A percentile compares a stretch with the other conserved stretches of the same genome.
phyloP scores from a whole-genome alignment of 2,888 invertebrate species.

The Corythucha ciliata region DNA sequence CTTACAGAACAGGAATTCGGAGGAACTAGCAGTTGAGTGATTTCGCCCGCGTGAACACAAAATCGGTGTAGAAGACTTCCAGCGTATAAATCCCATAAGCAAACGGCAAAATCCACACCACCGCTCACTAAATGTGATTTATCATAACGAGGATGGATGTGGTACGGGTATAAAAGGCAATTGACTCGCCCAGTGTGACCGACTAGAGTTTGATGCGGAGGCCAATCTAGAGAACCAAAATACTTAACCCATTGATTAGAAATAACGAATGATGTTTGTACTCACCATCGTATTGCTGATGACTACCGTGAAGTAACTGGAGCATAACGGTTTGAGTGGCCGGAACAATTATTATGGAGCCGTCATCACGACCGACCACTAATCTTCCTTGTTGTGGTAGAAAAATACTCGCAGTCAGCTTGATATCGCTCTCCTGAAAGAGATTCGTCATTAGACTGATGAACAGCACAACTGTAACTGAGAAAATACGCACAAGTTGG shows the following conservation, averaged over 20 bases:
- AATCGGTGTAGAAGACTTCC: slow-evolving; percentile 71
- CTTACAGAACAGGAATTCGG: slow-evolving; percentile 80
- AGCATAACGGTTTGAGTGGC: slow-evolving; percentile 92
- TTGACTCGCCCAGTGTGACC: slow-evolving; percentile 93
- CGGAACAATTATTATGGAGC: slow-evolving; percentile 89
- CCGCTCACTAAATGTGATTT: slow-evolving; percentile 85
- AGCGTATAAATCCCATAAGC: slow-evolving; percentile 88
- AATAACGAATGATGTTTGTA: slow-evolving; percentile 14
- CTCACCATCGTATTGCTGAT: slow-evolving; percentile 67
- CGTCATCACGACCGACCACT: slow-evolving; percentile 91
- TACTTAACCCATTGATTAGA: neutral
- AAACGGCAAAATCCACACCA: slow-evolving; percentile 95
- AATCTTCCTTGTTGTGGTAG: slow-evolving; percentile 85
- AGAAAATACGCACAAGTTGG: slow-evolving; percentile 58
- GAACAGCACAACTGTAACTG: neutral
- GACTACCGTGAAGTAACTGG: slow-evolving; percentile 78
- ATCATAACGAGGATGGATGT: slow-evolving; percentile 81
- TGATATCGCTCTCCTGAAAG: slow-evolving; percentile 44
- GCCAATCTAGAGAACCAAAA: slow-evolving; percentile 58
- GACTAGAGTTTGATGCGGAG: slow-evolving; percentile 72
- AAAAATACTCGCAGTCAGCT: slow-evolving; percentile 88
- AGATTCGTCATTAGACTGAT: neutral
- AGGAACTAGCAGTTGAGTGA: slow-evolving; percentile 87
- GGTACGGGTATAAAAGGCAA: slow-evolving; percentile 88
- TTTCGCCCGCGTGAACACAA: slow-evolving; percentile 96